Conservation (phyloP, 2,797 vertebrate genomes). For the Lacerta agilis region DNA sequence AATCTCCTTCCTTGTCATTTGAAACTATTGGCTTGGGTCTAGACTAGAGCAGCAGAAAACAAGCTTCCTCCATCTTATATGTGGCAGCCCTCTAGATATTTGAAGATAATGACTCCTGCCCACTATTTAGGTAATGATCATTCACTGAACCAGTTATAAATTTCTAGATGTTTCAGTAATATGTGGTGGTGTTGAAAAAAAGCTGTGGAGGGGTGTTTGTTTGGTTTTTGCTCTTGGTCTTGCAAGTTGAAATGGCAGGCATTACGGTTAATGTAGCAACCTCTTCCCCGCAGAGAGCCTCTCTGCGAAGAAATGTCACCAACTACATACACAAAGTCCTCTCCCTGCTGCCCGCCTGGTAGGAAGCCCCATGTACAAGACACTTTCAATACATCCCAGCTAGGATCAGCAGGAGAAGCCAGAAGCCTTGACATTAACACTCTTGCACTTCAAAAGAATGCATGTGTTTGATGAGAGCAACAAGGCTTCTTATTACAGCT, state of each 20-base stretch:
- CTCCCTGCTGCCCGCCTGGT: slow-evolving; percentile 46
- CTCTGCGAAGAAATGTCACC: neutral
- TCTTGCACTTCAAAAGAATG: slow-evolving; percentile 60
- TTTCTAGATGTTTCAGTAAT: neutral
- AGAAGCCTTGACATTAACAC: slow-evolving; percentile 58
- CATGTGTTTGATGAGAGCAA: slow-evolving; percentile 55
- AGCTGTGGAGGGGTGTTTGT: neutral
- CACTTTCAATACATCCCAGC: slow-evolving; percentile 52
- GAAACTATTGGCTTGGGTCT: too few species aligned
- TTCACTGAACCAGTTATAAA: neutral
- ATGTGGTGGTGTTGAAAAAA: neutral
- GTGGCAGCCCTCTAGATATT: too few species aligned
- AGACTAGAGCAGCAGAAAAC: too few species aligned
- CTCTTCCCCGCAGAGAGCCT: slow-evolving; percentile 11
- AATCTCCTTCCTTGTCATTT: too few species aligned
- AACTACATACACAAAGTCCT: slow-evolving; percentile 12
- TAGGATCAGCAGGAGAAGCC: slow-evolving; percentile 64
- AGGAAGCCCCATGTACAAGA: slow-evolving; percentile 50
- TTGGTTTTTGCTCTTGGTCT: neutral
- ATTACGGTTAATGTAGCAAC: slow-evolving; percentile 10
- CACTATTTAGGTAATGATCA: neutral
- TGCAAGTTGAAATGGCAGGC: neutral
- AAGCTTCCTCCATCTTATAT: too few species aligned
- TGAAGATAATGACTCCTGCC: neutral
- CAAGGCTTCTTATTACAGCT: slow-evolving; percentile 64